phyloP scores from a whole-genome alignment of 2,113 vertebrate genomes.

The Microcebus lehilahytsara region DNA sequence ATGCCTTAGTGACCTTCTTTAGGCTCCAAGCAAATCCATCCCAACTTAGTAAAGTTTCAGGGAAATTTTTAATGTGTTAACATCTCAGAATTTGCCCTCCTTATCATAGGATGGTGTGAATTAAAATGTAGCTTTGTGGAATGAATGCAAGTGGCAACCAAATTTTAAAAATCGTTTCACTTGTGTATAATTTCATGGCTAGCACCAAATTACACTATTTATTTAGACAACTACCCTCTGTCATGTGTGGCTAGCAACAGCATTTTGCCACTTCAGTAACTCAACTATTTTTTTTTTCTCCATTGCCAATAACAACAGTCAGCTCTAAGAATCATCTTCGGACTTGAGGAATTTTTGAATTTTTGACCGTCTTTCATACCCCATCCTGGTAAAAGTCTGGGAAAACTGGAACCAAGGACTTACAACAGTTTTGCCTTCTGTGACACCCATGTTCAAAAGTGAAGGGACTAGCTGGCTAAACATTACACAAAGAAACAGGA shows the following conservation, averaged over 20 bases:
- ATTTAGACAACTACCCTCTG: neutral
- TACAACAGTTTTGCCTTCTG: neutral
- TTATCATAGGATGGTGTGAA: neutral
- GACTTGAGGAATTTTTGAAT: constrained; percentile 74
- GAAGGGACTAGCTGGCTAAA: neutral
- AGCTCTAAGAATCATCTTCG: constrained; percentile 68
- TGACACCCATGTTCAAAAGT: neutral
- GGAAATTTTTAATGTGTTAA: constrained; percentile 32
- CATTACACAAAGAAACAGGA: constrained; percentile 43
- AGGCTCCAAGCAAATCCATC: neutral
- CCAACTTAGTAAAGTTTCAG: constrained; percentile 22
- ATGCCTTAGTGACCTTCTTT: constrained; percentile 54
- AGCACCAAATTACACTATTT: neutral
- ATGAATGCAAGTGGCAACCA: neutral
- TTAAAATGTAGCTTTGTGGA: neutral
- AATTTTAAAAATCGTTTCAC: neutral
- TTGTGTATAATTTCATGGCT: neutral
- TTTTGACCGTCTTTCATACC: constrained; percentile 50
- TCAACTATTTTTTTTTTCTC: neutral
- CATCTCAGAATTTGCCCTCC: neutral
- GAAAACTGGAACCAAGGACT: constrained; percentile 32
- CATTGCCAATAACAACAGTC: constrained; percentile 66
- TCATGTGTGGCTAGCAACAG: neutral
- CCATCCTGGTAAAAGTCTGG: constrained; percentile 17
- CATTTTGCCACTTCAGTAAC: neutral